phyloP scores from a whole-genome alignment of 2,888 invertebrate species.

The Macroteleia sp. region DNA sequence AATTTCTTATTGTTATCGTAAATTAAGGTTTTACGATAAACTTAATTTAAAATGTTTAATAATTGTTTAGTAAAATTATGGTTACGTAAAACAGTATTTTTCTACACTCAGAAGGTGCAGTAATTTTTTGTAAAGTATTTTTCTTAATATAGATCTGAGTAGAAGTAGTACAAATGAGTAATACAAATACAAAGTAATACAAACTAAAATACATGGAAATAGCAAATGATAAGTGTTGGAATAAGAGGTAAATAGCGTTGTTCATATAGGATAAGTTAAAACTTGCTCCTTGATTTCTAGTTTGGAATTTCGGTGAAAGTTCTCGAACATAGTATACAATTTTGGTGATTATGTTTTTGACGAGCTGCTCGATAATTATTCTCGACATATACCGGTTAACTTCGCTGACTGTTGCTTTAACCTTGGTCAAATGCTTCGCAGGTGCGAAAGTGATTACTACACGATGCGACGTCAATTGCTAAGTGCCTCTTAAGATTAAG shows the following conservation, averaged over 20 bases:
- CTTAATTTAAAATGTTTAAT: too few relatives aligned
- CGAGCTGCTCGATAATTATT: constrained; percentile 60
- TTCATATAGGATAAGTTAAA: constrained; percentile 36
- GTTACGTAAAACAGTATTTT: too few relatives aligned
- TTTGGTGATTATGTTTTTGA: constrained; percentile 55
- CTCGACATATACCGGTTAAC: constrained; percentile 59
- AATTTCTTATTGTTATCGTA: too few relatives aligned
- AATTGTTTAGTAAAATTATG: too few relatives aligned
- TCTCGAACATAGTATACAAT: constrained; percentile 44
- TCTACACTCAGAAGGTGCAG: too few relatives aligned
- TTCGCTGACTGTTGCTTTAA: constrained; percentile 31
- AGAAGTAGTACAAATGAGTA: too few relatives aligned
- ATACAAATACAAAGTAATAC: too few relatives aligned
- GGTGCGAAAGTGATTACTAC: constrained; percentile 42
- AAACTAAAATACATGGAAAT: too few relatives aligned
- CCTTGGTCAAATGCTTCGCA: constrained; percentile 43
- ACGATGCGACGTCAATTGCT: constrained; percentile 68
- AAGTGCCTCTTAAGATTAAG: constrained; percentile 72
- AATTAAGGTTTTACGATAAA: too few relatives aligned
- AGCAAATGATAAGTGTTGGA: constrained; percentile 33
- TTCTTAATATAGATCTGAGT: too few relatives aligned
- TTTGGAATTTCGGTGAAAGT: constrained; percentile 36
- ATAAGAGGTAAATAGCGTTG: constrained; percentile 8
- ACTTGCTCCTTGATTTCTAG: constrained; percentile 54
- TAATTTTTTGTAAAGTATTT: too few relatives aligned